These are phyloP conservation scores for Morpho helenor DNA, from an alignment of 2,888 invertebrate genomes.

Conservation along the genomic window DNA sequence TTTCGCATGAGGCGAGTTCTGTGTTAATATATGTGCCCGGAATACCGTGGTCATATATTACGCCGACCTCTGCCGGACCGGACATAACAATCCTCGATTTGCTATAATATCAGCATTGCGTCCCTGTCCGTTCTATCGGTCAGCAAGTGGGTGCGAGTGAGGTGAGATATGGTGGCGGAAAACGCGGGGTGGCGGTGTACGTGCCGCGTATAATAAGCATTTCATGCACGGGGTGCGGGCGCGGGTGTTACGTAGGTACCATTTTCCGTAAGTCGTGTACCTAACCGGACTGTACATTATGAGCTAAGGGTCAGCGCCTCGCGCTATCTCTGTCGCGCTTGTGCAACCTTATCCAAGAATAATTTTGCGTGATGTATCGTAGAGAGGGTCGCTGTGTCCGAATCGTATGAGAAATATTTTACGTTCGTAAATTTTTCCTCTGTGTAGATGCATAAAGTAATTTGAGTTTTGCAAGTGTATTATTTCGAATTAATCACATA, in stretches of 20 bases:
- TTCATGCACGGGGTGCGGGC: slow-evolving; percentile 78
- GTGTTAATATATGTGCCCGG: slow-evolving; percentile 79
- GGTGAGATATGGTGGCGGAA: slow-evolving; percentile 47
- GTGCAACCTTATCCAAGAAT: slow-evolving; percentile 60
- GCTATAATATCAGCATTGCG: slow-evolving; percentile 76
- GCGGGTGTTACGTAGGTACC: slow-evolving; percentile 73
- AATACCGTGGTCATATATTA: slow-evolving; percentile 80
- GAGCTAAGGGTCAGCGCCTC: slow-evolving; percentile 77
- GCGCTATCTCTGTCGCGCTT: slow-evolving; percentile 71
- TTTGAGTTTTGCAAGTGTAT: no score
- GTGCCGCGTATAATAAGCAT: slow-evolving; percentile 81
- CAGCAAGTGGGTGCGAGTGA: slow-evolving; percentile 54
- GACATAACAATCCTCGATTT: slow-evolving; percentile 81
- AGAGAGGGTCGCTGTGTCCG: slow-evolving; percentile 59
- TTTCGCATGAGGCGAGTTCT: slow-evolving; percentile 78
- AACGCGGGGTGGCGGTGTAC: slow-evolving; percentile 67
- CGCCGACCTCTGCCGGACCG: slow-evolving; percentile 78
- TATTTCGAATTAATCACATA: no score
- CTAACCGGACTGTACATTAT: slow-evolving; percentile 80
- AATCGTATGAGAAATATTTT: slow-evolving; percentile 58
- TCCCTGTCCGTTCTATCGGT: slow-evolving; percentile 59
- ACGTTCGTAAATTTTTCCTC: slow-evolving; percentile 22
- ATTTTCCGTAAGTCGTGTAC: slow-evolving; percentile 78
- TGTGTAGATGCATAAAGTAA: neutral
- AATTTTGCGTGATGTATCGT: slow-evolving; percentile 76